These are phyloP conservation scores for Pogona vitticeps DNA, from an alignment of 2,113 vertebrate species.

Conservation along the genomic window DNA sequence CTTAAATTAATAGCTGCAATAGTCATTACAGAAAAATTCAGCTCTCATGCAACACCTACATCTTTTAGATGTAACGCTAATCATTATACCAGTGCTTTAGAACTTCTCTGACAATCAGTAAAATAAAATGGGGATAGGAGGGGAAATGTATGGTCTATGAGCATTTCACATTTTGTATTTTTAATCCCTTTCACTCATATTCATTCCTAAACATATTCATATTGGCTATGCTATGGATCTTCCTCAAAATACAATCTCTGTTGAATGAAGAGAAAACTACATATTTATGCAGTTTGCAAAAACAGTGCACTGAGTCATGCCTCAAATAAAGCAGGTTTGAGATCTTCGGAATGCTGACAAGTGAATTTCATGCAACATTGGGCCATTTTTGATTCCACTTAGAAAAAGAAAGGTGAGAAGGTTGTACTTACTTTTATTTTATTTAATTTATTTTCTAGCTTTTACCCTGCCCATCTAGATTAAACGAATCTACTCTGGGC, in stretches of 20 bases:
- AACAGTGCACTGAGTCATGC: slow-evolving; percentile 20
- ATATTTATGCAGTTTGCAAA: slow-evolving; percentile 1
- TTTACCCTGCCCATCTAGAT: no score
- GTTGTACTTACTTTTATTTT: slow-evolving; percentile 35
- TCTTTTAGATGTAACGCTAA: slow-evolving; percentile 1
- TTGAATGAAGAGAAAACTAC: slow-evolving; percentile 19
- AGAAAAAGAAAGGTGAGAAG: slow-evolving; percentile 14
- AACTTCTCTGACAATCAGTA: background rate
- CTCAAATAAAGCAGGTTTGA: slow-evolving; percentile 47
- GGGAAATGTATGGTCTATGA: background rate
- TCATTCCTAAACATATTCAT: slow-evolving; percentile 23
- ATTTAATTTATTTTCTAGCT: no score
- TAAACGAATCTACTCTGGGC: no score
- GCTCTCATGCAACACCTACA: background rate
- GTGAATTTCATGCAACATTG: slow-evolving; percentile 13
- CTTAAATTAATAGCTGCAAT: background rate
- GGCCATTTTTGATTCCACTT: background rate
- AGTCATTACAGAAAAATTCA: background rate
- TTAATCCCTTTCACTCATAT: slow-evolving; percentile 21
- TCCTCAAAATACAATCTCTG: background rate
- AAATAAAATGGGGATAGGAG: background rate
- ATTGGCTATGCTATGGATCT: background rate
- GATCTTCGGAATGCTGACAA: slow-evolving; percentile 20
- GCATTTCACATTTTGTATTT: background rate
- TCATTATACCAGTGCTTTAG: background rate